Evolutionary conservation across 2,797 vertebrate genomes (phyloP), one percentile per base, ranked within the genome.

Genomic region (Furcifer pardalis): DNA sequence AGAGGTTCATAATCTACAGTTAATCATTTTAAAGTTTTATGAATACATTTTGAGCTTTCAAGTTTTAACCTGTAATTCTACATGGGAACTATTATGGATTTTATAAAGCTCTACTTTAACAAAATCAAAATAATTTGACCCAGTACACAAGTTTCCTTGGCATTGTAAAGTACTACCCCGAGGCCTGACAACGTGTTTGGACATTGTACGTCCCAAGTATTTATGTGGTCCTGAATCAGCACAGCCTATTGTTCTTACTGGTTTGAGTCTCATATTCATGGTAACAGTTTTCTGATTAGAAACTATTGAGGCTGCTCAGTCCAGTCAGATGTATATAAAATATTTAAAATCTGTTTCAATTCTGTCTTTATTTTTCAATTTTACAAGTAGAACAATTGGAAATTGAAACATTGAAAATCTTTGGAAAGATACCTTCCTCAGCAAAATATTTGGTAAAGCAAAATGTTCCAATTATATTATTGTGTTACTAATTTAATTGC

Each of bases 11-110:
- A 76, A 77, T 68, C 74, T 84, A 7, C 49, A 85, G 4, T 81
- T 73, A 89, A 59, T 89, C 81, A 82, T 65, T 84, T 17, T 81
- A 82, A 86, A 63, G 59, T 75, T 49, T 49, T 17, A 72, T 35
- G 68, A 84, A 46, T 42, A 35, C 59, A 1, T 44, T 23, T 68
- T 27, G 42, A 77, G 37, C 77, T 88, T 25, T 17, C 35, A 19
- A 1, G 3, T 80, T 46, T 89, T 72, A 72, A 1, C 76, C 21
- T 87, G 42, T n/a, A 86, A 0, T 85, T 86, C 60, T 83, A 56
- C 2, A 10, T 66, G 21, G 42, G 5, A 30, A 68, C 84, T 85
- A 73, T 4, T 84, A 1, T 75, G 63, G 60, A 49, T 35, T 25
- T 32, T 19, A 72, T 32, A 82, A 40, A 9, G 0, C n/a, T 52